phyloP scores from a whole-genome alignment of 2,113 vertebrate species.

The Mustela nigripes region DNA sequence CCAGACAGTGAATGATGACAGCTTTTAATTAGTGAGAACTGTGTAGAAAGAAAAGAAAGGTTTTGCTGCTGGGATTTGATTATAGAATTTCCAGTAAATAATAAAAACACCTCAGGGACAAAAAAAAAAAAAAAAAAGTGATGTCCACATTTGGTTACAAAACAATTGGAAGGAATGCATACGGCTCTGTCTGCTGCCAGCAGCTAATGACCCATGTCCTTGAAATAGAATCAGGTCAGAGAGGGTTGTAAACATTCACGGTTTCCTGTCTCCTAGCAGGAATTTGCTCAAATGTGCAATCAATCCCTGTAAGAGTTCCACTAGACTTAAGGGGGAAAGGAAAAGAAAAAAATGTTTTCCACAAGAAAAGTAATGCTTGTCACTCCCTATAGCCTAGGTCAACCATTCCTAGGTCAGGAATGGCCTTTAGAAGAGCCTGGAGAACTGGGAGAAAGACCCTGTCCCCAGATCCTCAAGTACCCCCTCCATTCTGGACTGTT shows the following conservation, averaged over 20 bases:
- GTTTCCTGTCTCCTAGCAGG: neutral
- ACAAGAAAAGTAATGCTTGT: neutral
- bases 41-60: conserved; percentile 29
- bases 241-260: neutral
- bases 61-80: conserved; percentile 54
- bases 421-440: neutral
- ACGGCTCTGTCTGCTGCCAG: neutral
- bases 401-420: neutral
- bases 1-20: conserved; percentile 32
- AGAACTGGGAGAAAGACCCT: neutral
- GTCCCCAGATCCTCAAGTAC: neutral
- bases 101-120: conserved; percentile 27
- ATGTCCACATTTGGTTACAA: conserved; percentile 32
- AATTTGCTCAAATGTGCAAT: neutral
- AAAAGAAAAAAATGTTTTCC: neutral
- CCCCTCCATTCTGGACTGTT: too few species aligned
- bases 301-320: neutral
- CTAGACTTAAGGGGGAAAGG: neutral
- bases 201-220: conserved; percentile 41
- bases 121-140: neutral
- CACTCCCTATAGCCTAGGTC: neutral
- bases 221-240: conserved; percentile 38
- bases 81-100: conserved; percentile 63
- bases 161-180: neutral
- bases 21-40: conserved; percentile 41